A percentile compares a stretch with the other conserved stretches of the same genome.
These are phyloP conservation scores for Virgularia gustaviana DNA, from an alignment of 92 coral and sea anemone genomes.

Conservation along the genomic window DNA sequence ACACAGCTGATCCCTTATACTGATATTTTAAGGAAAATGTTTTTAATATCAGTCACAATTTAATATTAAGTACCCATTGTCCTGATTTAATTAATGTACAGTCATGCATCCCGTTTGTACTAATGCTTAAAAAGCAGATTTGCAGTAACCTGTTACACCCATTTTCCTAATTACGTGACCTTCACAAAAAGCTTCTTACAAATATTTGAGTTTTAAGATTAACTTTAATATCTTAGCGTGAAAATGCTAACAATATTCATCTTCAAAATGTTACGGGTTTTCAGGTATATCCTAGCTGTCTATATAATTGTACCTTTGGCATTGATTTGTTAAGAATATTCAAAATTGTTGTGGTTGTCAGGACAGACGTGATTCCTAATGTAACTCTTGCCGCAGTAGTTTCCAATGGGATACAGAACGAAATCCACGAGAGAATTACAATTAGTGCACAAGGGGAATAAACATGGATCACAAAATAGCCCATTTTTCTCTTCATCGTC, in stretches of 20 bases:
- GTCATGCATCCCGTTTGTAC: too few species aligned
- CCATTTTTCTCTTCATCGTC: constrained; percentile 65
- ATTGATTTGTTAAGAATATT: constrained; percentile 88
- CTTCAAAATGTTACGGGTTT: neutral
- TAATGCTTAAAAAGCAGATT: too few species aligned
- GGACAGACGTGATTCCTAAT: constrained; percentile 84
- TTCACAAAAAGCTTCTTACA: too few species aligned
- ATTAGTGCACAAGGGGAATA: constrained; percentile 95
- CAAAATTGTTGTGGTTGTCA: constrained; percentile 83
- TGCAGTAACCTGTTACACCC: too few species aligned
- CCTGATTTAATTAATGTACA: too few species aligned
- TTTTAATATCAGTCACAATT: too few species aligned
- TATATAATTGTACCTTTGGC: constrained; percentile 99
- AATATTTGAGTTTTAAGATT: too few species aligned
- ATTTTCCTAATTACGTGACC: too few species aligned
- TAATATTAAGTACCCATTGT: too few species aligned
- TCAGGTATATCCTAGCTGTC: neutral
- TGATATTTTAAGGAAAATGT: too few species aligned
- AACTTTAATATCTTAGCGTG: too few species aligned
- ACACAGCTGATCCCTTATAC: too few species aligned
- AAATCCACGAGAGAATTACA: constrained; percentile 92
- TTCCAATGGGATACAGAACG: constrained; percentile 94
- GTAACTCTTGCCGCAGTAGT: constrained; percentile 96
- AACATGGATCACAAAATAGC: constrained; percentile 87
- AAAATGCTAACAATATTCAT: neutral